These are phyloP conservation scores for Pseudorectes ferrugineus DNA, from an alignment of 2,113 vertebrate species.

Conservation along the genomic window DNA sequence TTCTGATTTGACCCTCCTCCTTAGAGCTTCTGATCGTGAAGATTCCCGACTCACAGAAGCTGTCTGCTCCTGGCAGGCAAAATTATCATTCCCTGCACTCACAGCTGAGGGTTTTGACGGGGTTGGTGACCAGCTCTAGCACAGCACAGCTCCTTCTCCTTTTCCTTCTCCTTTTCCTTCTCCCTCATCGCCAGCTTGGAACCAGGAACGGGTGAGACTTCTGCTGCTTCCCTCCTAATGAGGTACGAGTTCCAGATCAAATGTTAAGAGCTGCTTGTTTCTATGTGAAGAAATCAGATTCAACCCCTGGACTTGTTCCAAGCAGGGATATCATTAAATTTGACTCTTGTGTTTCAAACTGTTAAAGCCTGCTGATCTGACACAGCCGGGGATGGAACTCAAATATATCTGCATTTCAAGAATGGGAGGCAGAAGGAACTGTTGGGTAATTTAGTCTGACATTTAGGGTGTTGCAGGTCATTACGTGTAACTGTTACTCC, in stretches of 20 bases:
- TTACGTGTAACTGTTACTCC: neutral
- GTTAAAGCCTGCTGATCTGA: neutral
- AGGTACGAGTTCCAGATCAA: constrained; percentile 8
- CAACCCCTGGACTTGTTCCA: neutral
- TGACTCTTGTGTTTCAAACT: neutral
- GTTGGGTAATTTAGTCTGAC: neutral
- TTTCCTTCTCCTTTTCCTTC: neutral
- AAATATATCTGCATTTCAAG: neutral
- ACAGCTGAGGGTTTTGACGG: neutral
- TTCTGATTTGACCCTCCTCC: neutral
- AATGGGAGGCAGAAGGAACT: neutral
- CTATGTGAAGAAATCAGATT: neutral
- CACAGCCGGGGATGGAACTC: neutral
- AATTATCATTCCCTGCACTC: neutral
- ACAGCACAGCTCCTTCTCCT: neutral
- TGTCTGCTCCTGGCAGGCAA: neutral
- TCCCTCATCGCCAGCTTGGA: neutral
- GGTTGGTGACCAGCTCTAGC: neutral
- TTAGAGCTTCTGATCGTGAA: neutral
- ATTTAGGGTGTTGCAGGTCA: neutral
- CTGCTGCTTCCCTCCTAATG: neutral
- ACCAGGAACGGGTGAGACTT: neutral
- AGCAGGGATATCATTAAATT: neutral
- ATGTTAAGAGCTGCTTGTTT: neutral
- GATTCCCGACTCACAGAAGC: neutral